Percentiles rank a stretch among this genome's conserved stretches.
These are phyloP conservation scores for Pluvianellus socialis DNA, from an alignment of 2,113 vertebrate genomes.

Conservation along the genomic window DNA sequence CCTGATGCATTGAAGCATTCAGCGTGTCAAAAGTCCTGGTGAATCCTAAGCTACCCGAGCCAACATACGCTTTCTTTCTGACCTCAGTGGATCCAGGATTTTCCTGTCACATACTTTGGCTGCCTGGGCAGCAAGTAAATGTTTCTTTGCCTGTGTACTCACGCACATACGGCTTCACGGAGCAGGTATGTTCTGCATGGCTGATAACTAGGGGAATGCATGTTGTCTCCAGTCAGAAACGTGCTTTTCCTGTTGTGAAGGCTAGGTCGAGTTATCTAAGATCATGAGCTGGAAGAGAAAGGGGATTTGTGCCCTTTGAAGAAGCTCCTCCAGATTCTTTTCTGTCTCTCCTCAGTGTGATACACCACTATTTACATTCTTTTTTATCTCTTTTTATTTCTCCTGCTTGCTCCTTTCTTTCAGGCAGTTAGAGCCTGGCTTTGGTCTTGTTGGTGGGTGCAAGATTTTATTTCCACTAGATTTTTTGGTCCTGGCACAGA, in stretches of 20 bases:
- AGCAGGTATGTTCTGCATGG: neutral
- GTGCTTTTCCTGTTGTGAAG: conserved; percentile 15
- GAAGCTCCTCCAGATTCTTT: neutral
- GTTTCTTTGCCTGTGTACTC: neutral
- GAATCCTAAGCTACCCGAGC: neutral
- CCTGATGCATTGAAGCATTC: neutral
- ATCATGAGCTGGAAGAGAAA: neutral
- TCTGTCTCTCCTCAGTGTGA: neutral
- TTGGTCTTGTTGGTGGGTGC: neutral
- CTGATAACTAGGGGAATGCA: neutral
- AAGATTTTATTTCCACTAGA: neutral
- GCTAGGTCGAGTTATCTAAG: neutral
- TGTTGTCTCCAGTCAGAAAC: neutral
- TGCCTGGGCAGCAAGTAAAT: neutral
- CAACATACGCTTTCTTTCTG: accelerated
- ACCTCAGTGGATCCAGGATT: neutral
- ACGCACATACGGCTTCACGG: accelerated
- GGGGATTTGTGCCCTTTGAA: neutral
- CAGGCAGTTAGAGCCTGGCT: neutral
- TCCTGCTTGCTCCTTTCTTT: neutral
- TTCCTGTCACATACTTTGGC: neutral
- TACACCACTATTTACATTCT: neutral
- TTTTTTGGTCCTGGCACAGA: neutral
- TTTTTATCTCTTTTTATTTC: neutral
- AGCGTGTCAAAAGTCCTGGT: neutral